Evolutionary conservation across 1,140 invertebrate genomes (phyloP).

Genomic region (Macrocentrus cingulum): DNA sequence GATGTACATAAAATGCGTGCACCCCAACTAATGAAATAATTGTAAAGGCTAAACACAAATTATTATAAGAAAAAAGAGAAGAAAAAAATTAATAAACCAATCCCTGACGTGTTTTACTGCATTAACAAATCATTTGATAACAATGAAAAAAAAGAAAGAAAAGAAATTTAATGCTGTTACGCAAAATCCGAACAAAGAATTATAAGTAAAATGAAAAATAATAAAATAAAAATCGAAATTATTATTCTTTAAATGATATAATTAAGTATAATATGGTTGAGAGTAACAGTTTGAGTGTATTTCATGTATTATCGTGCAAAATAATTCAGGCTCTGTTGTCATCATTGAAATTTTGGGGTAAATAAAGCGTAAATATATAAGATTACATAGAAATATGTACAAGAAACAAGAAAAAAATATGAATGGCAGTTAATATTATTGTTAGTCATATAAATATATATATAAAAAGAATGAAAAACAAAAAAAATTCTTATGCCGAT

Average conservation of each 20-base stretch:
- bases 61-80: not conserved
- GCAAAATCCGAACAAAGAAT: constrained; percentile 34
- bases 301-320: constrained; percentile 45
- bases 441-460: no score
- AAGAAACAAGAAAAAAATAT: constrained; percentile 9
- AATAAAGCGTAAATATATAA: not conserved
- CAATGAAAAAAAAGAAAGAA: constrained; percentile 37
- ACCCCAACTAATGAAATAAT: not conserved
- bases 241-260: constrained; percentile 42
- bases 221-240: constrained; percentile 23
- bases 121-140: constrained; percentile 35
- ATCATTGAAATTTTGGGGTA: constrained; percentile 7
- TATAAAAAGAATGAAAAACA: no score
- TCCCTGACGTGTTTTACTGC: constrained; percentile 43
- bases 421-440: constrained; percentile 12
- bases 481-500: constrained; percentile 3
- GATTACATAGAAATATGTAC: constrained; percentile 19
- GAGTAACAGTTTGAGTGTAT: constrained; percentile 41
- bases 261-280: constrained; percentile 29
- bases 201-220: constrained; percentile 38
- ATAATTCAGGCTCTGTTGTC: constrained; percentile 41
- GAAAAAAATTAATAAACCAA: not conserved
- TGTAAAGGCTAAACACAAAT: constrained; percentile 20
- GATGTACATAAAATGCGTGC: constrained; percentile 12
- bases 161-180: constrained; percentile 41